Evolutionary conservation across 2,113 vertebrate genomes (phyloP), one percentile per base, ranked within the genome.

Genomic region (Muntiacus reevesi): DNA sequence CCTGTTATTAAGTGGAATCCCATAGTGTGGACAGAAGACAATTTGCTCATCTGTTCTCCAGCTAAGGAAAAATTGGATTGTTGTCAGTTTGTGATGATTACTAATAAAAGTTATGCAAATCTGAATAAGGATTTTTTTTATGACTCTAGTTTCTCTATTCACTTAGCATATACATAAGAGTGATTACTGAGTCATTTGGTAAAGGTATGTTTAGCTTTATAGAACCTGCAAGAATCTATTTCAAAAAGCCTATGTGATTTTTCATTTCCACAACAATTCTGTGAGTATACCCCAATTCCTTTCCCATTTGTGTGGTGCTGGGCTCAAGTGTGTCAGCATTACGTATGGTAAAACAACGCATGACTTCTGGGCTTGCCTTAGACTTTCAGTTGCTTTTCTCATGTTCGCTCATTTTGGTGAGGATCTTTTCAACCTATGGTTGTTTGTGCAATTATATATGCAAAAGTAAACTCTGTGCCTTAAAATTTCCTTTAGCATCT

Each of bases 1-100:
- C 12, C 19, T 64, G 17, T 45, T 71, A 0, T 25, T 50, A 33
- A 9, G 7, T 28, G 19, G 6, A 52, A 8, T 6, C 5, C 6
- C 3, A 13, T 30, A 5, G 23, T 47, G 23, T 7, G 36, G 6
- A 14, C 12, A 2, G 25, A 40, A 10, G 9, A 16, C 0, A 27
- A 1, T 9, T 7, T 40, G 43, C n/a, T 36, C 8, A 30, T 15
- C 9, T 36, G 8, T 43, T 64, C 40, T 30, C 36, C 45, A 57
- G 36, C 3, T 21, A 52, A 67, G 45, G 40, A 67, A 43, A 50
- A 27, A 25, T 40, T 40, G 17, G 13, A 15, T 21, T 21, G 7
- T 59, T 43, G 33, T 3, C 40, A 19, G 3, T 5, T 28, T 67
- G 50, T 67, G 21, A n/a, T 27, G 27, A 28, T 14, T 25, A 8